These are phyloP conservation scores for Perithous albicinctus DNA, from an alignment of 2,888 invertebrate species.

Conservation along the genomic window DNA sequence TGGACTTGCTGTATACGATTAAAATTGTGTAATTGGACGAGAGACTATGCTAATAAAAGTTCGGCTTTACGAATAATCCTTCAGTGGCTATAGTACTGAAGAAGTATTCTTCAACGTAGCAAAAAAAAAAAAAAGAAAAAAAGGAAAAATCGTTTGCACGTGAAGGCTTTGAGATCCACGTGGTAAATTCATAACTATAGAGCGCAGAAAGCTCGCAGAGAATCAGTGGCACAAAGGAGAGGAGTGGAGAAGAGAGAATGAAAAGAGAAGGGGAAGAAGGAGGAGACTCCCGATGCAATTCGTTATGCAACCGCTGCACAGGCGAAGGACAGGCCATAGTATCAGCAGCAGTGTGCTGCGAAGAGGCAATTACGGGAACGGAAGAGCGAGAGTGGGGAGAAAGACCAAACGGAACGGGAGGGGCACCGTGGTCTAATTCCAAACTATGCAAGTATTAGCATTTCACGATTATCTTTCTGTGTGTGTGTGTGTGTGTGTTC, in stretches of 20 bases:
- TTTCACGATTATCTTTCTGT: slow-evolving; percentile 53
- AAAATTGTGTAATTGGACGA: slow-evolving; percentile 27
- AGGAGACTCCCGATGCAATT: slow-evolving; percentile 62
- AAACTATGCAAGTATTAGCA: slow-evolving; percentile 64
- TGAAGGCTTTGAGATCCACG: slow-evolving; percentile 44
- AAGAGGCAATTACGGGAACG: slow-evolving; percentile 66
- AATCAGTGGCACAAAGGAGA: slow-evolving; percentile 1
- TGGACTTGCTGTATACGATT: not conserved
- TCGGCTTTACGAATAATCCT: slow-evolving; percentile 29
- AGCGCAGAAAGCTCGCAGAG: not conserved
- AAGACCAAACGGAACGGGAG: slow-evolving; percentile 68
- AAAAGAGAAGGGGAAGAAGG: slow-evolving; percentile 9
- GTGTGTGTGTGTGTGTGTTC: no score
- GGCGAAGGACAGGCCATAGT: slow-evolving; percentile 69
- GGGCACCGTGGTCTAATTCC: slow-evolving; percentile 75
- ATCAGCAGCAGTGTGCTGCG: slow-evolving; percentile 54
- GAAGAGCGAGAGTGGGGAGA: slow-evolving; percentile 43
- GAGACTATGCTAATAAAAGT: slow-evolving; percentile 25
- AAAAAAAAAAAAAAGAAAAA: not conserved
- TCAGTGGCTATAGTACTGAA: not conserved
- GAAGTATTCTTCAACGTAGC: not conserved
- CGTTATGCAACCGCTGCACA: slow-evolving; percentile 71
- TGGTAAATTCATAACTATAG: slow-evolving; percentile 16
- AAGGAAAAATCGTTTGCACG: slow-evolving; percentile 13
- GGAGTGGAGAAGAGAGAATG: not conserved